Base-by-base conservation (phyloP, 2,113 vertebrate genomes). In the Pleuronectes platessa region DNA sequence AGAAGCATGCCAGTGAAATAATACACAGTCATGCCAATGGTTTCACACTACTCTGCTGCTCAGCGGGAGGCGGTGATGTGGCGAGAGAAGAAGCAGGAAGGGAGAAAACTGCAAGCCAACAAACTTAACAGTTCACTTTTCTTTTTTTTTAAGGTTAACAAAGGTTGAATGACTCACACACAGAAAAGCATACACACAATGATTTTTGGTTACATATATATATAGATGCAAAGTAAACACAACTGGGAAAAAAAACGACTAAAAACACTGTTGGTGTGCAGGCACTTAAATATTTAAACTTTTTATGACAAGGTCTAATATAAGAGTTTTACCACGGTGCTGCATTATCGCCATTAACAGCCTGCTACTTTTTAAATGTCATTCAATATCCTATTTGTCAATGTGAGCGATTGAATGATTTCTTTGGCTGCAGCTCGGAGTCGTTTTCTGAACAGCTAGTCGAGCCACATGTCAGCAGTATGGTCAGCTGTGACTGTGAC, bases 401-500 rank as follows among this genome's bases (percentile, higher is more conserved):
- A 31, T 1, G 49, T 58, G 60, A 63, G 73, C 88, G 87, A 91
- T 79, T 81, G 83, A 86, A 88, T 88, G 63, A 37, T 71, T 78
- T 74, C 70, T 85, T 2, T 75, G 86, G 88, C 83, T 76, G 73
- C 83, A 79, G 78, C 77, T 82, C 64, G 61, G 63, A 85, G 62
- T 86, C 85, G 68, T 79, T 85, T 78, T 85, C 61, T 66, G 63
- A 40, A 84, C 70, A 82, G 78, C 6, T 31, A 7, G 31, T 7
- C 6, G 31, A 31, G 31, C 79, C 88, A 74, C 90, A 86, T 88
- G 64, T 89, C 85, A 86, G 63, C 64, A 20, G 35, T 9, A 37
- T 70, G 84, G 86, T 87, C 78, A 80, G 61, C 53, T 0, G 61
- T 67, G 74, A 83, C 80, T 81, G 64, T 88, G 79, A 88, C 83